Base-by-base conservation (phyloP, 2,888 invertebrate species). In the Habrosyne pyritoides region DNA sequence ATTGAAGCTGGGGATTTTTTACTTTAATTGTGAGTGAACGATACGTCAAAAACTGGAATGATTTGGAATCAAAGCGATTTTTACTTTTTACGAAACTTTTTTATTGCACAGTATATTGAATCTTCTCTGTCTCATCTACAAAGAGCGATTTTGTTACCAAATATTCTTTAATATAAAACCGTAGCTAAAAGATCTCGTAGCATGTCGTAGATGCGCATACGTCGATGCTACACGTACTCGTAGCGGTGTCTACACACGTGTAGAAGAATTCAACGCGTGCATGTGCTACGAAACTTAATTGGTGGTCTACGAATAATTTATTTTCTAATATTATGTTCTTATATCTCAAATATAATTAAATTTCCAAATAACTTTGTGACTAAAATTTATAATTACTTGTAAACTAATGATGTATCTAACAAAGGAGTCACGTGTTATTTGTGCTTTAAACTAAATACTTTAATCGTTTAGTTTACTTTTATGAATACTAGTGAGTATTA, bases 11-110 rank as follows among this genome's bases (percentile, higher is more conserved):
- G 14, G 18, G 18, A 50, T 69, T 64, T 73, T 75, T 73, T 58
- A 59, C 72, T 69, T 77, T 79, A 74, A 77, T 75, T 72, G 71
- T 71, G 67, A 69, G 63, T 73, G 69, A 63, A 63, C 63, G 28
- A 7, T 18, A 8, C 4, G 8, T 42, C 18, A 18, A 18, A 18
- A 42, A 42, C 42, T 42, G 18, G 18, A 36, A 36, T 36, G 18
- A 42, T 14, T 42, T 7, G 18, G 42, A 42, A 42, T 42, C 7
- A 18, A 42, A 42, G 42, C n/a, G 2, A 18, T 18, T n/a, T n/a
- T n/a, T n/a, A n/a, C n/a, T n/a, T n/a, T n/a, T n/a, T n/a, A n/a
- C n/a, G n/a, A n/a, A n/a, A n/a, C n/a, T 5, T 47, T 49, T 53
- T 47, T 49, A 42, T 30, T 54, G 52, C 63, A 7, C 24, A 24